Evolutionary conservation across 2,113 vertebrate species (phyloP), one percentile per base, ranked within the genome.

Genomic region (Chaenocephalus aceratus): DNA sequence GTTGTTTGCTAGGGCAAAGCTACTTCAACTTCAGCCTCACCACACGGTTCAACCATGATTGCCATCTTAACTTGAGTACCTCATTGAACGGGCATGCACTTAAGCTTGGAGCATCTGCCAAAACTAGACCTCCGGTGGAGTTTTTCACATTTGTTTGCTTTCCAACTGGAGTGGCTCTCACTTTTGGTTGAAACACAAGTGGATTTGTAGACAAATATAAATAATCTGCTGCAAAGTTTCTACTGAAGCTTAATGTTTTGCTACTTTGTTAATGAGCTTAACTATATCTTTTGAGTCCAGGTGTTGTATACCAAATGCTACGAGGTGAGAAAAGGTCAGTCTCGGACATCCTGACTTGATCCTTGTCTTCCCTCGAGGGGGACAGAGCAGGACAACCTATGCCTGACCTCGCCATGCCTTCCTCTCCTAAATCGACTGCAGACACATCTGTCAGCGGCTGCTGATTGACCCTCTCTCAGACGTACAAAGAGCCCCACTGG

Each of bases 361-460:
- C 87, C 82, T 45, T 54, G 84, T 93, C 88, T 91, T 91, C 75
- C 81, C 79, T 76, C 72, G 62, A 57, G 84, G 44, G 63, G 76
- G 80, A 77, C 69, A 56, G 26, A 66, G 88, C 75, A 83, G 58
- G 49, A 57, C 82, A 83, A 80, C 90, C 90, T 14, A 69, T 57
- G 79, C 75, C 88, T 92, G 89, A 94, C 91, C 93, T 86, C 86
- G 68, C 66, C 52, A 56, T 79, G 30, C 82, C 85, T 94, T 93
- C 91, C 91, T 89, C 88, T 87, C 82, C 84, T 90, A 91, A 93
- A 92, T 93, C 86, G 82, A 86, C 91, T 86, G 87, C 90, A 93
- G 91, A 92, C 92, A 86, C 87, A 92, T 95, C 95, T 95, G 93
- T 95, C 94, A 95, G 92, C 93, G 36, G 83, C 66, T 86, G 88